phyloP scores from a whole-genome alignment of 2,888 invertebrate genomes.

The Ischnus inquisitorius region DNA sequence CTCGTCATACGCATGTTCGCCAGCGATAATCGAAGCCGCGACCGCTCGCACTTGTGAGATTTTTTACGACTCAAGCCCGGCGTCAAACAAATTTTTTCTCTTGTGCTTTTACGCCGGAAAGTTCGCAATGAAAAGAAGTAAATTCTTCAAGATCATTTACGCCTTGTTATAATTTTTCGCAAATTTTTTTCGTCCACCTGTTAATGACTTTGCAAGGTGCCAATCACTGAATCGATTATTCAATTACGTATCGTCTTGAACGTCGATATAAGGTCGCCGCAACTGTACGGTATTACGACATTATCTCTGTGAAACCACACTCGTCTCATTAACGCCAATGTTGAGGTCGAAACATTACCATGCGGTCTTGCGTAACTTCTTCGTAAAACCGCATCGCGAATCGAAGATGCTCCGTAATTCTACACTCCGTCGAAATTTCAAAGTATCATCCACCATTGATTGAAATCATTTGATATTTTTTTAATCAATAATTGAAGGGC shows the following conservation, averaged over 20 bases:
- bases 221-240: not conserved
- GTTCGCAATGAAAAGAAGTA: not conserved
- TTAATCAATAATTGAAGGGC: too few relatives aligned
- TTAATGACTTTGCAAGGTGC: not conserved
- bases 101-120: not conserved
- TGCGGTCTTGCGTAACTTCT: slow-evolving; percentile 34
- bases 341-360: not conserved
- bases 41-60: too few relatives aligned
- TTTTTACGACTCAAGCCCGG: not conserved
- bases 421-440: too few relatives aligned
- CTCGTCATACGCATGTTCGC: not conserved
- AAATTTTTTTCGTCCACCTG: not conserved
- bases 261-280: not conserved
- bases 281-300: not conserved
- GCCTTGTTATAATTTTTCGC: not conserved
- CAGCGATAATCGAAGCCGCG: slow-evolving; percentile 25
- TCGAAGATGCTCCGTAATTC: slow-evolving; percentile 10
- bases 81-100: not conserved
- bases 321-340: not conserved
- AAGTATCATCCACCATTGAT: too few relatives aligned
- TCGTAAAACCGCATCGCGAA: not conserved
- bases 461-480: too few relatives aligned
- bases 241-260: not conserved
- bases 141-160: not conserved
- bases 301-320: not conserved